Base-by-base conservation (phyloP, 2,113 vertebrate species). In the Anguilla japonica region DNA sequence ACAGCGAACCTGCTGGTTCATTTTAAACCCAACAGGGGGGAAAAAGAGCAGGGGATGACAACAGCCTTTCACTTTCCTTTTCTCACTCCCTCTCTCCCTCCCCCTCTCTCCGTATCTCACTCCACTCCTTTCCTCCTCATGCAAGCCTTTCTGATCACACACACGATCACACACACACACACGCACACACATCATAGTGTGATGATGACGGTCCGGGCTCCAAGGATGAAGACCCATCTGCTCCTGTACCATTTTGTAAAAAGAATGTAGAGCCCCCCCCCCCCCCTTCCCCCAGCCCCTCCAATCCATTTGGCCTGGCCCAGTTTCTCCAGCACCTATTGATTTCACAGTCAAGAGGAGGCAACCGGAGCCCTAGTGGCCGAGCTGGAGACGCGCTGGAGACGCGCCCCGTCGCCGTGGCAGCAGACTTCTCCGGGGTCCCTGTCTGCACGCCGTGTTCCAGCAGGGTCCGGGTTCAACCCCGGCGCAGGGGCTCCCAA, bases 151-250 rank as follows among this genome's bases (percentile, higher is more conserved):
- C n/a, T 60, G 53, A 20, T 83, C 46, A 29, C 79, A 56, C 18
- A 34, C 46, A 81, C 75, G 41, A 43, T 11, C 79, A 56, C 18
- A 34, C 40, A 81, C 83, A 67, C 75, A 41, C 34, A 63, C 53
- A 84, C 50, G 1, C 79, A 57, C 20, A 39, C 39, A 81, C 83
- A 63, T 2, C 0, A 20, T 18, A 29, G 50, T 60, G 29, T 60
- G 20, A 39, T 78, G 82, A 81, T 29, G 4, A n/a, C 16, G 39
- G 18, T n/a, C 53, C 43, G 56, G 29, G 40, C 79, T 84, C 79
- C 41, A 78, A 40, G 87, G 79, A 79, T 22, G 16, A 57, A 43
- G 85, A 40, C 60, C 83, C 53, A 88, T 88, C 87, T 90, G 87
- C 57, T 84, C 75, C 34, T 53, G 39, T 29, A 26, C 56, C 22